Evolutionary conservation across 2,888 invertebrate genomes (phyloP).

Genomic region (Drosophila koepferae): DNA sequence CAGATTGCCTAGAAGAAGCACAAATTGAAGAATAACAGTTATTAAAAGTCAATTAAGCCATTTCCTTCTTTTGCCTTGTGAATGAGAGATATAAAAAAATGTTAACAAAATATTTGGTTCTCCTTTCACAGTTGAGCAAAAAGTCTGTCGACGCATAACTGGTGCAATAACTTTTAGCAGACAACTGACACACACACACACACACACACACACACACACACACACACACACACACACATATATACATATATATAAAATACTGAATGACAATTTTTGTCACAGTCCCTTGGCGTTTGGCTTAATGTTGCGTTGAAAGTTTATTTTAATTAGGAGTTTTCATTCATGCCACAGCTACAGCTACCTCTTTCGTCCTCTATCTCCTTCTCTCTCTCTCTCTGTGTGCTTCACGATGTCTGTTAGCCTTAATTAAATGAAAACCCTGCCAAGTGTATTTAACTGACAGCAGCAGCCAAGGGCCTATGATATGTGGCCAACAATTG

Average conservation of each 20-base stretch:
- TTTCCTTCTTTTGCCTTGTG: neutral
- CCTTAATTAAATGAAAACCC: conserved; percentile 53
- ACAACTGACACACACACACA: conserved; percentile 26
- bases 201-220: conserved; percentile 11
- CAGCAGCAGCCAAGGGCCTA: conserved; percentile 29
- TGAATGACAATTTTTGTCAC: conserved; percentile 41
- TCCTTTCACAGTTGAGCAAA: conserved; percentile 26
- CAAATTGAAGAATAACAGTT: conserved; percentile 16
- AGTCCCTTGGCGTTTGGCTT: conserved; percentile 46
- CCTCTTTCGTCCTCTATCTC: neutral
- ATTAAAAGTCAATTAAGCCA: conserved; percentile 34
- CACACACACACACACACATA: conserved; percentile 2
- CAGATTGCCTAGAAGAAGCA: conserved; percentile 90
- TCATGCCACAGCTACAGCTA: conserved; percentile 23
- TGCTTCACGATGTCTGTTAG: conserved; percentile 21
- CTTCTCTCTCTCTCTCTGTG: neutral
- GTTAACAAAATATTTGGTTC: conserved; percentile 45
- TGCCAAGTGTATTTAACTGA: conserved; percentile 30
- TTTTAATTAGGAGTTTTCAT: conserved; percentile 58
- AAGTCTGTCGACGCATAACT: conserved; percentile 19
- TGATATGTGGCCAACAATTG: conserved; percentile 25
- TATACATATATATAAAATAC: neutral
- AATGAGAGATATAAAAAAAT: conserved; percentile 46
- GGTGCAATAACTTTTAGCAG: conserved; percentile 53
- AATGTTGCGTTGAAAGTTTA: conserved; percentile 65